Base-by-base conservation (phyloP, 2,888 invertebrate species). In the Muschampia plurimacula region DNA sequence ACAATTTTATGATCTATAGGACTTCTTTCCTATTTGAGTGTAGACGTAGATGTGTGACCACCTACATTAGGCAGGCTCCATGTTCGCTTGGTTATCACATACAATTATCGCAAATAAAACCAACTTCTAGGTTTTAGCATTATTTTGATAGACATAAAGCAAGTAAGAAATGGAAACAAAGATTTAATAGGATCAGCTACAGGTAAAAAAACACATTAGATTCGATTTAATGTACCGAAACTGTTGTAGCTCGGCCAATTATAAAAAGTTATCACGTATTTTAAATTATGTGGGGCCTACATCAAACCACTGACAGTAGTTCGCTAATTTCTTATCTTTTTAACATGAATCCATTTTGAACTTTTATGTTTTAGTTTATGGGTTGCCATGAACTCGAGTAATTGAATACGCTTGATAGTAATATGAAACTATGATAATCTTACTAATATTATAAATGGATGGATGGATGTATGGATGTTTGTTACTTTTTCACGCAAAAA, bases 141-240 rank as follows among this genome's bases (percentile, higher is more conserved):
- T 8, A 41, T 41, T 41, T 41, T 41, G 41, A 41, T 41, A 41
- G 7, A 41, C 9, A 41, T 41, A 6, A 9, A 41, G 41, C 9
- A 3, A 41, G 7, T 41, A 41, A 41, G 6, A 7, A 22, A 69
- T 63, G 44, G 55, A 70, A 70, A 36, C 70, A 70, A 55, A 64
- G 69, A 70, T 59, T 59, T 57, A 59, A 57, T 71, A 60, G 71
- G 49, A 71, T 71, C 59, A 66, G 46, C 65, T 65, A 66, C 49
- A 57, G 65, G 57, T 59, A 70, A 57, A 28, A 65, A 12, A 8
- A 44, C 22, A 71, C 71, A 71, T 65, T 66, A 71, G 65, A 71
- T 65, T 71, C 71, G 65, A 71, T 71, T 71, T 59, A 36, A 9
- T 60, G 36, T 49, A 46, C 57, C 57, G 32, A 60, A 59, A 15